Conservation (phyloP, 1,140 invertebrate species). For the Glomeris maerens region DNA sequence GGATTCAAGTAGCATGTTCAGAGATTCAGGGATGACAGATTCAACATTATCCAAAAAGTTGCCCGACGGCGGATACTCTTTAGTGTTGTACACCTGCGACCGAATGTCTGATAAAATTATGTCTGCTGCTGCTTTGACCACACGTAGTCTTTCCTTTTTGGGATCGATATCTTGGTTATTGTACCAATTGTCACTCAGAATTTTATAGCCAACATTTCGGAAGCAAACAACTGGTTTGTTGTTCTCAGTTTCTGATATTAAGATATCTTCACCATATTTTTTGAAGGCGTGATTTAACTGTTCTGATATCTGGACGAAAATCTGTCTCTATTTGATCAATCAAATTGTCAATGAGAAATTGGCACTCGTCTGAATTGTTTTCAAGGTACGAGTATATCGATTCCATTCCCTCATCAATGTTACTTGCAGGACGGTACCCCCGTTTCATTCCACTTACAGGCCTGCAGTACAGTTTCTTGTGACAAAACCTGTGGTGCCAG, state of each 20-base stretch:
- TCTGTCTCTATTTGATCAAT: constrained; percentile 8
- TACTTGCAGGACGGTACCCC: neutral
- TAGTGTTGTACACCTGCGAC: constrained; percentile 21
- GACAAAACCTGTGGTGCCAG: neutral
- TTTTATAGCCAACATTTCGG: constrained; percentile 13
- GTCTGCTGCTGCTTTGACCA: constrained; percentile 23
- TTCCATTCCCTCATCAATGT: constrained; percentile 6
- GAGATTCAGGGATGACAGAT: constrained; percentile 9
- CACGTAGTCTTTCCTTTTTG: constrained; percentile 15
- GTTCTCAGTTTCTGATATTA: constrained; percentile 6
- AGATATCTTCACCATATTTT: constrained; percentile 15
- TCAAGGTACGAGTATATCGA: constrained; percentile 5
- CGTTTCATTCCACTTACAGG: neutral
- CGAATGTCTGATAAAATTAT: constrained; percentile 27
- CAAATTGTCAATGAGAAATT: constrained; percentile 2
- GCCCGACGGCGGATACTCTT: constrained; percentile 25
- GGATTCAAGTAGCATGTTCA: constrained; percentile 14
- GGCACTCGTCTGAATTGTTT: constrained; percentile 10
- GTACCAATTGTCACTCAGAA: constrained; percentile 11
- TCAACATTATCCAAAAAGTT: constrained; percentile 12
- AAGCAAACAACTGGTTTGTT: constrained; percentile 8
- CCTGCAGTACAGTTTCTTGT: neutral
- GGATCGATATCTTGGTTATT: constrained; percentile 4
- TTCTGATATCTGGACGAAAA: constrained; percentile 12
- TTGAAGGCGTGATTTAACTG: constrained; percentile 12